These are phyloP conservation scores for Pseudochirops corinnae DNA, from an alignment of 2,797 vertebrate species.

Conservation along the genomic window DNA sequence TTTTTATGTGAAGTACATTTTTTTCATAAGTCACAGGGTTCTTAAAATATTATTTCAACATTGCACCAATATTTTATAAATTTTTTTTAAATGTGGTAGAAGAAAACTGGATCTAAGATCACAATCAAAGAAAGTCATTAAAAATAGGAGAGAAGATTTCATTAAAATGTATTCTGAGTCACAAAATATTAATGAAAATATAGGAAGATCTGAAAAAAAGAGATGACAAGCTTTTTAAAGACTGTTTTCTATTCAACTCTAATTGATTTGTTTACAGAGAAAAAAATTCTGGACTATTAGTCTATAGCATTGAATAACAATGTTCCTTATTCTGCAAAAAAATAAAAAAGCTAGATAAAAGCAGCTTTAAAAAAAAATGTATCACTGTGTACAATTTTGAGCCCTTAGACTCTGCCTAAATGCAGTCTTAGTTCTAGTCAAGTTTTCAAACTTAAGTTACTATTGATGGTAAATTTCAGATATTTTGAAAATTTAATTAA, in stretches of 20 bases:
- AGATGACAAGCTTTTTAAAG: conserved; percentile 47
- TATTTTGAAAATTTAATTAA: conserved; percentile 62
- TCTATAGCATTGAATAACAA: conserved; percentile 71
- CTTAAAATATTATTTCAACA: neutral
- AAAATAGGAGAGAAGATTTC: conserved; percentile 23
- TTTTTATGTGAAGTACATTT: conserved; percentile 7
- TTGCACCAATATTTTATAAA: neutral
- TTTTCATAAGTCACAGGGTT: conserved; percentile 23
- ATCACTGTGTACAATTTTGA: conserved; percentile 74
- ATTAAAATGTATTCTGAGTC: neutral
- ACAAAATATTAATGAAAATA: conserved; percentile 66
- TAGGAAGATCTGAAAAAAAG: conserved; percentile 51
- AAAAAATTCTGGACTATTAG: conserved; percentile 54
- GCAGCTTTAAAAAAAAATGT: conserved; percentile 75
- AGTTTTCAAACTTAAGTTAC: conserved; percentile 79
- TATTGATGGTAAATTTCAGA: conserved; percentile 78
- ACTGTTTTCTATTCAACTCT: conserved; percentile 58
- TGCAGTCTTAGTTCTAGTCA: conserved; percentile 65
- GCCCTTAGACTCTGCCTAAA: conserved; percentile 55
- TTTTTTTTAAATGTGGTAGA: neutral
- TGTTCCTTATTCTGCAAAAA: conserved; percentile 80
- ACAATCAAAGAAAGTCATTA: conserved; percentile 22
- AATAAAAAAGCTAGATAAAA: conserved; percentile 77
- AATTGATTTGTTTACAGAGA: conserved; percentile 38
- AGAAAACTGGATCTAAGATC: conserved; percentile 12